These are phyloP conservation scores for Megastigmus dorsalis DNA, from an alignment of 2,888 invertebrate species.

Conservation along the genomic window DNA sequence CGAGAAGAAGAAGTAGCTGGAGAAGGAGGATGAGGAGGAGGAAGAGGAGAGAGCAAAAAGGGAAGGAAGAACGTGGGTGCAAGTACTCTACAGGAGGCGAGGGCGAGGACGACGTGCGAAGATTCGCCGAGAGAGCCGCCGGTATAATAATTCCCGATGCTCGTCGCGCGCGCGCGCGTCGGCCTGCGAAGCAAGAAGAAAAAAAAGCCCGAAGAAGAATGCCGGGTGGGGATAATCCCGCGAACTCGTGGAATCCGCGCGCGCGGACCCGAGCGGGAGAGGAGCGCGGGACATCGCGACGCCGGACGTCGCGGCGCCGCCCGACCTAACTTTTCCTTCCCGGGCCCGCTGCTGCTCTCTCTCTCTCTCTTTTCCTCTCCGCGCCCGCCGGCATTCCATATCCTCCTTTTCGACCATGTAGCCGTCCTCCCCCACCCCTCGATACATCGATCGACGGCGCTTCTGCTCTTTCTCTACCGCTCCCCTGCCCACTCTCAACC, in stretches of 20 bases:
- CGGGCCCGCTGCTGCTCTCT: background rate
- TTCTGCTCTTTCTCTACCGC: background rate
- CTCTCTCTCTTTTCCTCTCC: too few species aligned
- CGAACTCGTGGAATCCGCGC: slow-evolving; percentile 6
- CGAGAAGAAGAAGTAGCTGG: too few species aligned
- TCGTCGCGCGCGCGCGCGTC: too few species aligned
- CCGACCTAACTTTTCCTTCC: slow-evolving; percentile 41
- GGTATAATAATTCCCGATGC: too few species aligned
- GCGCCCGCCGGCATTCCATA: background rate
- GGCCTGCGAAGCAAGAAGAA: too few species aligned
- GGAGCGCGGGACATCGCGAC: slow-evolving; percentile 53
- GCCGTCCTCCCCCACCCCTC: slow-evolving; percentile 28
- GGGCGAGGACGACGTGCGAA: too few species aligned
- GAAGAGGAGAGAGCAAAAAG: too few species aligned
- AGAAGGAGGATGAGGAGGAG: too few species aligned
- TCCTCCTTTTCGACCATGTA: slow-evolving; percentile 29
- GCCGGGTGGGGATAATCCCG: slow-evolving; percentile 3
- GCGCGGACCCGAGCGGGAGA: background rate
- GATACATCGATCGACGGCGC: slow-evolving; percentile 18
- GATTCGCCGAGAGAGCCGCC: too few species aligned
- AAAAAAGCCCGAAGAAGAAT: background rate
- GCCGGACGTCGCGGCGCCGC: slow-evolving; percentile 60
- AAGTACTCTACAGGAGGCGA: too few species aligned
- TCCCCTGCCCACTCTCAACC: background rate
- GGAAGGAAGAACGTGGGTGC: too few species aligned